Conservation (phyloP, 2,797 vertebrate genomes). For the Macroramphosus scolopax region DNA sequence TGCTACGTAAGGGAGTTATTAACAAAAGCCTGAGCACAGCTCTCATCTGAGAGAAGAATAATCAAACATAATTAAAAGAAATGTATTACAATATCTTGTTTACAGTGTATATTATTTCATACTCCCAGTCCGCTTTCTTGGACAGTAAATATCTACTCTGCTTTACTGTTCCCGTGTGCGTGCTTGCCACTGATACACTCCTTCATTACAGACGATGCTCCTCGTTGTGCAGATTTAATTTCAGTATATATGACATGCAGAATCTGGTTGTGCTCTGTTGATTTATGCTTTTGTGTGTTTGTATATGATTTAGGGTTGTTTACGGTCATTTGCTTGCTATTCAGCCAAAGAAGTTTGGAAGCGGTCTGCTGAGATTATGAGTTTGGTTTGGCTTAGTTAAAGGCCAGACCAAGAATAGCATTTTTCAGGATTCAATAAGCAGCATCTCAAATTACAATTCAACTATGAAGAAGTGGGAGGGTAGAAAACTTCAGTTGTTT, state of each 20-base stretch:
- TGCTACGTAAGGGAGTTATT: no score
- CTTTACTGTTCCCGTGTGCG: neutral
- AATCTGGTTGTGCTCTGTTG: conserved; percentile 10
- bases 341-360: conserved; percentile 28
- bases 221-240: conserved; percentile 11
- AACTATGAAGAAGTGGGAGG: conserved; percentile 6
- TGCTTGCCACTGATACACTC: conserved; percentile 3
- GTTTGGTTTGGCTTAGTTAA: conserved; percentile 32
- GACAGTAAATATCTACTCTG: neutral
- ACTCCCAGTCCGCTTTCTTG: neutral
- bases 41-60: no score
- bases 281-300: conserved; percentile 51
- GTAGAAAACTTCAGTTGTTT: conserved; percentile 12
- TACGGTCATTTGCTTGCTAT: conserved; percentile 37
- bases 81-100: no score
- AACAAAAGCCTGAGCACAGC: no score
- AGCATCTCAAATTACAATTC: conserved; percentile 6
- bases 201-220: conserved; percentile 9
- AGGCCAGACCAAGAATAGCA: conserved; percentile 8
- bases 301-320: conserved; percentile 36
- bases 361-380: no score
- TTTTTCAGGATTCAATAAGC: conserved; percentile 4
- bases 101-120: no score
- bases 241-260: conserved; percentile 49
- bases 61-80: no score